phyloP scores from a whole-genome alignment of 2,113 vertebrate genomes.

The Pygoscelis antarcticus region DNA sequence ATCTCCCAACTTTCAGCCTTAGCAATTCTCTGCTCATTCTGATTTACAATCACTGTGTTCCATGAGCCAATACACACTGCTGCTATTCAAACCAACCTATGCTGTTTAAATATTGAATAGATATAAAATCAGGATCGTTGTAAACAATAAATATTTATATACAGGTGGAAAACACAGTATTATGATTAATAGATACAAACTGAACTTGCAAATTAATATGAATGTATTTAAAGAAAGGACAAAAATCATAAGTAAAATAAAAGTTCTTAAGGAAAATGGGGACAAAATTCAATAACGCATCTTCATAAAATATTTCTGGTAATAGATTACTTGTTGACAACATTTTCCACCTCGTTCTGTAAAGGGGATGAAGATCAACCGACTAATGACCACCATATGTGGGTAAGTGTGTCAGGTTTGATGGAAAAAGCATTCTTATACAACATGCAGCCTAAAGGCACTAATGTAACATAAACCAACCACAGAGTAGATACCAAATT shows the following conservation, averaged over 20 bases:
- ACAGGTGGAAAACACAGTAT: neutral
- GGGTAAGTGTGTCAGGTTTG: neutral
- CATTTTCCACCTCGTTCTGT: neutral
- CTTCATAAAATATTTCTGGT: neutral
- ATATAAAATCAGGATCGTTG: neutral
- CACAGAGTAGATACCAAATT: neutral
- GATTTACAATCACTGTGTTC: neutral
- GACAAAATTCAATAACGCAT: neutral
- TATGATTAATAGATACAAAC: neutral
- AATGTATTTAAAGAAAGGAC: neutral
- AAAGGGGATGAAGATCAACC: neutral
- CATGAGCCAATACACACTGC: neutral
- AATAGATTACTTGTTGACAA: neutral
- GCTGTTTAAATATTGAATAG: neutral
- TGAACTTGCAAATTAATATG: neutral
- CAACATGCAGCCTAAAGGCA: neutral
- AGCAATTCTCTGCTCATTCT: neutral
- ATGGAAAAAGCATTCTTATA: neutral
- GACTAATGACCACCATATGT: neutral
- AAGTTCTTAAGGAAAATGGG: neutral
- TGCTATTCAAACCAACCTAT: neutral
- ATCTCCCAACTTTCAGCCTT: neutral
- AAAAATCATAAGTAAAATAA: neutral
- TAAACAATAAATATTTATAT: neutral
- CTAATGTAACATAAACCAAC: neutral